Evolutionary conservation across 2,113 vertebrate genomes (phyloP), one percentile per base, ranked within the genome.

Genomic region (Isichthys henryi): DNA sequence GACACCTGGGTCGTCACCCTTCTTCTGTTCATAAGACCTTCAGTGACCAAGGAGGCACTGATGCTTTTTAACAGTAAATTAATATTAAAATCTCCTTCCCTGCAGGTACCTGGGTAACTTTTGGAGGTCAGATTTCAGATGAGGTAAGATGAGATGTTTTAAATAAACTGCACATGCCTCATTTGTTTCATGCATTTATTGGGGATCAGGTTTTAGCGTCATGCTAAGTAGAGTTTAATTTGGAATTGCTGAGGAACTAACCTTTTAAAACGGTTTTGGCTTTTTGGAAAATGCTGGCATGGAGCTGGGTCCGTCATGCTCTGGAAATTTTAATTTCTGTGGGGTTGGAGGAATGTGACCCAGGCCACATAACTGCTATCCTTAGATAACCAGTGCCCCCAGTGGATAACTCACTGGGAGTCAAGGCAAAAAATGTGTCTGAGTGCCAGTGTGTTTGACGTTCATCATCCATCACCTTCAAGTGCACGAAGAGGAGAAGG

Each of bases 81-180:
- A 83, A 70, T 35, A 21, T 80, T 86, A 21, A 49, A 48, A 91
- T 90, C 23, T 93, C 87, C 89, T 52, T 91, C 91, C 92, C 90
- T 91, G 87, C 94, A 98, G 97, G 97, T 89, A 98, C 97, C 0
- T 98, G 97, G 97, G 97, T 98, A 82, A 98, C 97, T 82, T 98
- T 98, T 58, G 97, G 97, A 95, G 96, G 97, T 58, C 97, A 98
- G 52, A 96, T 98, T 93, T 97, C 97, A 91, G 97, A 98, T 0
- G 97, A 98, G 95, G 97, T 98, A 92, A 95, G 95, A 92, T 10
- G 15, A 74, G 77, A 77, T 49, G 31, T 90, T 48, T 66, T 46
- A 87, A 19, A 43, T 88, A 45, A 31, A 43, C 9, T 45, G 21
- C 17, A 88, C 17, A 45, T 66, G 50, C 21, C 46, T 45, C 39